Evolutionary conservation across 2,797 vertebrate genomes (phyloP).

Genomic region (Myotis findleyi): DNA sequence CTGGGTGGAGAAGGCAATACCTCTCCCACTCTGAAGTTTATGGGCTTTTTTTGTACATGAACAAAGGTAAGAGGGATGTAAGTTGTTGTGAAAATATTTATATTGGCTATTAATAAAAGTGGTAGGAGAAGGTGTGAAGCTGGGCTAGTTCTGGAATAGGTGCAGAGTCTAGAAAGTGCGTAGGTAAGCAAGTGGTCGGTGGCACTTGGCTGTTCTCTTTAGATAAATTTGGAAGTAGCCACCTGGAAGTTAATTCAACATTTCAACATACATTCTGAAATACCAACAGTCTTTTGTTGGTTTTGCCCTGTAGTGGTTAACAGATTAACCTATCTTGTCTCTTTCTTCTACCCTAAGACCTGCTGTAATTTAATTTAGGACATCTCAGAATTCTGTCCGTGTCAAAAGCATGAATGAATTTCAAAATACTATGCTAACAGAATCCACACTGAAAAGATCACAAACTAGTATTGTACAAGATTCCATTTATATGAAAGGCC

Average conservation of each 20-base stretch:
- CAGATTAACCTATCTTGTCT: background rate
- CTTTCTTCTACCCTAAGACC: background rate
- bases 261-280: background rate
- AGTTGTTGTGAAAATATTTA: background rate
- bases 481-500: background rate
- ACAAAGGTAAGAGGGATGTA: background rate
- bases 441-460: background rate
- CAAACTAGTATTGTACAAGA: background rate
- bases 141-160: background rate
- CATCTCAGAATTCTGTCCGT: background rate
- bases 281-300: background rate
- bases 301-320: background rate
- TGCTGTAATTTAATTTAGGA: background rate
- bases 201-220: background rate
- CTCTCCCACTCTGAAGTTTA: background rate
- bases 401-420: background rate
- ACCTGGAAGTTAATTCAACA: background rate
- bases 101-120: background rate
- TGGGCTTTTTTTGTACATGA: background rate
- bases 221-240: background rate
- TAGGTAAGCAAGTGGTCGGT: background rate
- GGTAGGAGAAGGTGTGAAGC: background rate
- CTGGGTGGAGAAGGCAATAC: background rate
- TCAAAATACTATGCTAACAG: background rate
- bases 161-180: background rate